Evolutionary conservation across 2,113 vertebrate species (phyloP), one percentile per base, ranked within the genome.

Genomic region (Barbus barbus): DNA sequence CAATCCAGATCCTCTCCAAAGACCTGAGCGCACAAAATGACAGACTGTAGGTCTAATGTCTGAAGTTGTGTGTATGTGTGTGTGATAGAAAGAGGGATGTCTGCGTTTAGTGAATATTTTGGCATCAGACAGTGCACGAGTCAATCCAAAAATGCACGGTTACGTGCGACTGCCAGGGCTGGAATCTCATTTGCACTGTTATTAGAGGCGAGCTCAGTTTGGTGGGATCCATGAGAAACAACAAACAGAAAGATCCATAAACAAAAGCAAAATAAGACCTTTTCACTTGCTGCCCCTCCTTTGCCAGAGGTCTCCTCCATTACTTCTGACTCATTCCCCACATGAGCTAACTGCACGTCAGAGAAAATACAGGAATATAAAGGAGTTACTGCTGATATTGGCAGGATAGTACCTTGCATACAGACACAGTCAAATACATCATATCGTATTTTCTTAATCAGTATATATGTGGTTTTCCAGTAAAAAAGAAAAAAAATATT

Each of bases 81-180:
- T 63, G 48, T 82, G 78, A 16, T 33, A 3, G 28, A 46, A 60
- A 24, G 41, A 33, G 22, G 78, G 28, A 20, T 61, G 46, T 84
- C 2, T 78, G 20, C 86, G 53, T 85, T 58, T 78, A 26, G 81
- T 61, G 86, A 86, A 78, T 71, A 72, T 80, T 79, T 80, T 84
- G 76, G 63, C 75, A 71, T 73, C 76, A 16, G 36, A 6, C 36
- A 3, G 36, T 51, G 24, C 22, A 28, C 36, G 33, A 79, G 33
- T 16, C 67, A 38, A 48, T 31, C 76, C 76, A 80, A 71, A 61
- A 80, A 60, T 87, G 65, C 85, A 63, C 76, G n/a, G 13, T 44
- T 58, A 8, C 12, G 0, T 65, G 41, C 22, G 26, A 18, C 38
- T 22, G 48, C 5, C 82, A 69, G 71, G 51, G 41, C 56, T 75